Conservation (phyloP, 2,113 vertebrate species). For the Pycnonotus jocosus region DNA sequence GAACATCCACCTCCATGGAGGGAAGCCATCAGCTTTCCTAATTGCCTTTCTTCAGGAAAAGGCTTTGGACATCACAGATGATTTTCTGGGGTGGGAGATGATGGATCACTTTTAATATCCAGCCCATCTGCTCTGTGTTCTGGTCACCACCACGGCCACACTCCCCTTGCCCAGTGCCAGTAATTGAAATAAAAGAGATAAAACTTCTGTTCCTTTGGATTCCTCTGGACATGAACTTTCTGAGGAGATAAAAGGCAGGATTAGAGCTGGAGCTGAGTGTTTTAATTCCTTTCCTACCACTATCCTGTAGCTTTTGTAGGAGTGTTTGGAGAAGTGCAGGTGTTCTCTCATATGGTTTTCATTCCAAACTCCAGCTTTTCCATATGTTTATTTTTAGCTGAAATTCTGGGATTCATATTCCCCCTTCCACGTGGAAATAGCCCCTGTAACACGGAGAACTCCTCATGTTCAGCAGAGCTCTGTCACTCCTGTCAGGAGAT, state of each 20-base stretch:
- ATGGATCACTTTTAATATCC: neutral
- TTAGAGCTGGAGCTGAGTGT: neutral
- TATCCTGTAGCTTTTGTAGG: neutral
- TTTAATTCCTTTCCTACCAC: neutral
- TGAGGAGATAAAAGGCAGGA: neutral
- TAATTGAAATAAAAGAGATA: neutral
- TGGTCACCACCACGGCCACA: neutral
- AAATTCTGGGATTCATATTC: neutral
- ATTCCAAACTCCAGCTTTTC: neutral
- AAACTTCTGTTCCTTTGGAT: neutral
- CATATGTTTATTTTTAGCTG: neutral
- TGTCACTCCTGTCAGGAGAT: neutral
- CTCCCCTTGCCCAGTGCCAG: neutral
- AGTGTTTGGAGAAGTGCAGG: neutral
- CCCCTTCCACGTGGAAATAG: neutral
- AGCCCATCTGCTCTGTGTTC: neutral
- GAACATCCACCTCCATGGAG: neutral
- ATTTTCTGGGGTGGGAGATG: neutral
- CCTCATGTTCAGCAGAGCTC: neutral
- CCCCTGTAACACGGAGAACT: accelerated
- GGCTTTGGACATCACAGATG: neutral
- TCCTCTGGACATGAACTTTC: neutral
- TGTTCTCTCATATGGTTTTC: neutral
- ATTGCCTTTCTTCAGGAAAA: neutral
- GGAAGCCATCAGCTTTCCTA: neutral